phyloP scores from a whole-genome alignment of 1,140 invertebrate species.

The Matsumurasca onukii region DNA sequence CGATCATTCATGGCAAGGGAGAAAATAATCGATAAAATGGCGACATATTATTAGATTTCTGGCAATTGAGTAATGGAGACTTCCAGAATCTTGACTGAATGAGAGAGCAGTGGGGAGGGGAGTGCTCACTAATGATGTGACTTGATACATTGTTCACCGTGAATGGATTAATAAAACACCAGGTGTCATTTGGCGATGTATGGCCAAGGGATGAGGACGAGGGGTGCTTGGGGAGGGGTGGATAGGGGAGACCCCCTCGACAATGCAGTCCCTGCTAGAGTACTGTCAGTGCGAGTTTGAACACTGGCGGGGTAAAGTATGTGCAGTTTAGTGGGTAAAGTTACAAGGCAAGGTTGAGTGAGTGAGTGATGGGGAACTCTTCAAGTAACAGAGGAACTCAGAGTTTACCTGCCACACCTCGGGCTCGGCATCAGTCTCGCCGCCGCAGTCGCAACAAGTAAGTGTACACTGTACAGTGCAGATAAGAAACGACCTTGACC shows the following conservation, averaged over 20 bases:
- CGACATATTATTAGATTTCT: constrained; percentile 14
- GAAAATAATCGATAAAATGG: constrained; percentile 18
- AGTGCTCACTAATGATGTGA: constrained; percentile 1
- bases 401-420: constrained; percentile 66
- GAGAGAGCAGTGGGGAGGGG: background rate
- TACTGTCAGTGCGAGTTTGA: too few species aligned
- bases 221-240: constrained; percentile 3
- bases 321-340: too few species aligned
- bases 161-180: constrained; percentile 22
- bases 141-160: constrained; percentile 21
- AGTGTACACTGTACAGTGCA: too few species aligned
- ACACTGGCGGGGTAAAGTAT: too few species aligned
- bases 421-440: constrained; percentile 47
- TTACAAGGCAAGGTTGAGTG: too few species aligned
- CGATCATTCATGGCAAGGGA: too few species aligned
- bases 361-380: constrained; percentile 57
- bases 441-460: too few species aligned
- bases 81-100: too few species aligned
- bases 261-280: too few species aligned
- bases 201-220: background rate
- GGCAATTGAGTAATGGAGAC: too few species aligned
- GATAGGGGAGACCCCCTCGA: constrained; percentile 3
- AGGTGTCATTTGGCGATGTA: constrained; percentile 30
- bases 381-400: constrained; percentile 54
- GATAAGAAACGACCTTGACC: too few species aligned